A percentile compares a stretch with the other conserved stretches of the same genome.
Evolutionary conservation across 2,797 vertebrate genomes (phyloP).

Genomic region (Moxostoma hubbsi): DNA sequence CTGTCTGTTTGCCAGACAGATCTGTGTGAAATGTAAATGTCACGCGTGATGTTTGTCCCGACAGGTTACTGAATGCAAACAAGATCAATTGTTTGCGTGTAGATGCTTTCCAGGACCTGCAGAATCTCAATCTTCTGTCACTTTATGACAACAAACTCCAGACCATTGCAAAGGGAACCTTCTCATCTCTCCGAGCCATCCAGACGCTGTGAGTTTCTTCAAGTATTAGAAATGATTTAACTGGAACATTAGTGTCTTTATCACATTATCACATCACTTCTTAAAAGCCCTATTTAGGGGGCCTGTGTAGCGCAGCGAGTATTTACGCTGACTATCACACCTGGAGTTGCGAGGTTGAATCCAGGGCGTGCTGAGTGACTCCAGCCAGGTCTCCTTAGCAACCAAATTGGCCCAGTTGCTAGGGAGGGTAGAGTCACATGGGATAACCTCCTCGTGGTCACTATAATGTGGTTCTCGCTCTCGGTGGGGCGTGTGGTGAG

Average conservation of each 20-base stretch:
- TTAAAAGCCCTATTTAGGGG: too few relatives aligned
- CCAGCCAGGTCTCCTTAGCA: too few relatives aligned
- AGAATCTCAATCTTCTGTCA: constrained; percentile 96
- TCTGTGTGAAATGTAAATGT: constrained; percentile 31
- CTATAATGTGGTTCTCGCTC: too few relatives aligned
- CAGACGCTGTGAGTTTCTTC: constrained; percentile 87
- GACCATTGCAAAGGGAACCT: constrained; percentile 96
- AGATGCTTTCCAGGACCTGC: constrained; percentile 97
- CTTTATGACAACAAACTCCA: constrained; percentile 98
- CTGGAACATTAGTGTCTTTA: background rate
- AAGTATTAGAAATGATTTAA: constrained; percentile 15
- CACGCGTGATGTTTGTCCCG: constrained; percentile 51
- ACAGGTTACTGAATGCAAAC: constrained; percentile 96
- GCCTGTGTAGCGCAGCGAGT: too few relatives aligned
- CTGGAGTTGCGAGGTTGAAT: too few relatives aligned
- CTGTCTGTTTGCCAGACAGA: constrained; percentile 26
- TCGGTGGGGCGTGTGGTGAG: too few relatives aligned
- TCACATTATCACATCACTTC: too few relatives aligned
- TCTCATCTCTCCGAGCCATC: constrained; percentile 91
- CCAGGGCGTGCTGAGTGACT: too few relatives aligned
- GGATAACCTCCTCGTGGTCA: too few relatives aligned
- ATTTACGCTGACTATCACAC: too few relatives aligned
- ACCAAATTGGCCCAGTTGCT: too few relatives aligned
- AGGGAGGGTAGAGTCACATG: too few relatives aligned
- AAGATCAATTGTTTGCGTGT: constrained; percentile 97